Evolutionary conservation across 1,140 invertebrate species (phyloP).

Genomic region (Ganaspis sp.): DNA sequence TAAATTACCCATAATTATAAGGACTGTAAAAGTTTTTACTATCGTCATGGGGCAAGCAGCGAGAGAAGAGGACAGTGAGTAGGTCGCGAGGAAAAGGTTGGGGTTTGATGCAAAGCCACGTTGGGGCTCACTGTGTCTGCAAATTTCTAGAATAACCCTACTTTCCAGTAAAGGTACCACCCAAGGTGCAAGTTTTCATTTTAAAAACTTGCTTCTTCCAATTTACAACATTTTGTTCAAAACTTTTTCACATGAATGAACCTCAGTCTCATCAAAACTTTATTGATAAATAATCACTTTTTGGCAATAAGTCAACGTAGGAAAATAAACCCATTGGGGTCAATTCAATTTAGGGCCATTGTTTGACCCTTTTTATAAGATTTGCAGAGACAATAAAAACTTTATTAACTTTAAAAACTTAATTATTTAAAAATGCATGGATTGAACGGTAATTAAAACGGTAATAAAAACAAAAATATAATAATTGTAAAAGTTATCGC

Average conservation of each 20-base stretch:
- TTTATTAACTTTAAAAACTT: too few species aligned
- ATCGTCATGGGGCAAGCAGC: slow-evolving; percentile 74
- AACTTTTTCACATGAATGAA: neutral
- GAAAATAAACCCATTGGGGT: too few species aligned
- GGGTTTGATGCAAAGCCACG: slow-evolving; percentile 71
- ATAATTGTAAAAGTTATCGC: too few species aligned
- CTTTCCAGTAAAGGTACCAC: slow-evolving; percentile 37
- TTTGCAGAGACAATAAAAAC: too few species aligned
- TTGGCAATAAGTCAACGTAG: too few species aligned
- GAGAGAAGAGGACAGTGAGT: slow-evolving; percentile 50
- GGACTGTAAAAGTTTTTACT: slow-evolving; percentile 77
- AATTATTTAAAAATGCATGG: too few species aligned
- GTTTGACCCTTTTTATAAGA: too few species aligned
- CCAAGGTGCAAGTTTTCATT: neutral
- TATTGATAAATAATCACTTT: too few species aligned
- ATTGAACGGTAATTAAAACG: too few species aligned
- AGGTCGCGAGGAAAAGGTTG: slow-evolving; percentile 38
- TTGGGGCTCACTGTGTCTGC: slow-evolving; percentile 71
- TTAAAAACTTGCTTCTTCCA: neutral
- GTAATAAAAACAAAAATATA: too few species aligned
- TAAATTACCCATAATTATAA: slow-evolving; percentile 78
- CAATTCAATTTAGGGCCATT: too few species aligned
- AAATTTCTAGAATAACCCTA: slow-evolving; percentile 67
- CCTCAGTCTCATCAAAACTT: too few species aligned
- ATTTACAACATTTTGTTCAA: neutral